Evolutionary conservation across 2,797 vertebrate species (phyloP).

Genomic region (Enteromius argenteus): DNA sequence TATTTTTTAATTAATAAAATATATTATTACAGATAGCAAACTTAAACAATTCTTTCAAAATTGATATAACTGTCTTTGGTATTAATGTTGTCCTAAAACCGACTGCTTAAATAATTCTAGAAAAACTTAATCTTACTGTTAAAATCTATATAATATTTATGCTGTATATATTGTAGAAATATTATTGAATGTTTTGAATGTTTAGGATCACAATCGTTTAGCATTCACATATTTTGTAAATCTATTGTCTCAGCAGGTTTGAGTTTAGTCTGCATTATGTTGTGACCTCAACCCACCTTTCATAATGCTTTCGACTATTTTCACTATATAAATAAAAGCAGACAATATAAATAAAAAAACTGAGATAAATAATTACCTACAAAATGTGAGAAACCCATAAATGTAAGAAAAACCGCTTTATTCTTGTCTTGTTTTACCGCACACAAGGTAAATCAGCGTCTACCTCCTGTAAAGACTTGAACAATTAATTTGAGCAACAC

Average conservation of each 20-base stretch:
- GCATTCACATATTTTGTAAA: background rate
- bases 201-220: background rate
- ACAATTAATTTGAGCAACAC: background rate
- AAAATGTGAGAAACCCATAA: background rate
- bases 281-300: background rate
- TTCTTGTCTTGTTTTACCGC: background rate
- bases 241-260: constrained; percentile 1
- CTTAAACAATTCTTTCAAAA: background rate
- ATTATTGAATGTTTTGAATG: background rate
- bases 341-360: background rate
- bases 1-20: background rate
- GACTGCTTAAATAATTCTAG: background rate
- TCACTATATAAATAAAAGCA: background rate
- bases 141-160: background rate
- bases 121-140: background rate
- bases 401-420: background rate
- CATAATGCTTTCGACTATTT: background rate
- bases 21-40: background rate
- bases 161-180: background rate
- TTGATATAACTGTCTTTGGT: background rate
- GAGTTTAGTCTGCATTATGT: background rate
- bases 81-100: background rate
- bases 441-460: background rate
- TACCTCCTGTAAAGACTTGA: background rate
- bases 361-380: background rate